Evolutionary conservation across 2,113 vertebrate genomes (phyloP).

Genomic region (Odocoileus hemionus): DNA sequence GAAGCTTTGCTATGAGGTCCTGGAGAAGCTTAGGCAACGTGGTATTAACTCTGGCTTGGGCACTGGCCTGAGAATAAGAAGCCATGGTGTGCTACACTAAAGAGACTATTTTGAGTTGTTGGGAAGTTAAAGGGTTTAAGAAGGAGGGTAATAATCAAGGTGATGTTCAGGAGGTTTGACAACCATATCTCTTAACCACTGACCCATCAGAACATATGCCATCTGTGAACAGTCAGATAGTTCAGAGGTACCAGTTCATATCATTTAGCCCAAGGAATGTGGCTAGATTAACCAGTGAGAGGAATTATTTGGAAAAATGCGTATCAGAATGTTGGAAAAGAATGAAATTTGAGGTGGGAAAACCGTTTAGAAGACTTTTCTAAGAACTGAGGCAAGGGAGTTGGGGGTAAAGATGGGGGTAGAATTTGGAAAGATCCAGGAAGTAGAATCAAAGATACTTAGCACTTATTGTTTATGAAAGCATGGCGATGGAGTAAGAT

Average conservation of each 20-base stretch:
- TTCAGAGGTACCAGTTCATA: neutral
- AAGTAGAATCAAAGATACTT: neutral
- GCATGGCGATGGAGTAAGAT: neutral
- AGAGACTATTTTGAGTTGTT: neutral
- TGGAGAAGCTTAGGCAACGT: neutral
- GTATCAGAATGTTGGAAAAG: neutral
- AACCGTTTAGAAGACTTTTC: neutral
- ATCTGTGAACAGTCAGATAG: neutral
- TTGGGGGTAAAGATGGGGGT: neutral
- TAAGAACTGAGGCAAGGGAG: neutral
- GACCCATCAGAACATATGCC: neutral
- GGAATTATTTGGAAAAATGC: neutral
- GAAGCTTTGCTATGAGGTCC: neutral
- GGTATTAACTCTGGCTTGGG: neutral
- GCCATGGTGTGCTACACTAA: neutral
- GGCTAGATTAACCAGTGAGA: neutral
- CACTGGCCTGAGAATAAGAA: neutral
- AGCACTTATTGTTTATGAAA: neutral
- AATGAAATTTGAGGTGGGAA: neutral
- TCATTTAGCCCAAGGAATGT: neutral
- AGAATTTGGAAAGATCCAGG: neutral
- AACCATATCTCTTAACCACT: neutral
- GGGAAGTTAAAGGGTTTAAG: neutral
- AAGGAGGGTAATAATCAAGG: neutral
- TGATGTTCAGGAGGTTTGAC: neutral